phyloP scores from a whole-genome alignment of 2,113 vertebrate species.

The Corythaeola cristata region DNA sequence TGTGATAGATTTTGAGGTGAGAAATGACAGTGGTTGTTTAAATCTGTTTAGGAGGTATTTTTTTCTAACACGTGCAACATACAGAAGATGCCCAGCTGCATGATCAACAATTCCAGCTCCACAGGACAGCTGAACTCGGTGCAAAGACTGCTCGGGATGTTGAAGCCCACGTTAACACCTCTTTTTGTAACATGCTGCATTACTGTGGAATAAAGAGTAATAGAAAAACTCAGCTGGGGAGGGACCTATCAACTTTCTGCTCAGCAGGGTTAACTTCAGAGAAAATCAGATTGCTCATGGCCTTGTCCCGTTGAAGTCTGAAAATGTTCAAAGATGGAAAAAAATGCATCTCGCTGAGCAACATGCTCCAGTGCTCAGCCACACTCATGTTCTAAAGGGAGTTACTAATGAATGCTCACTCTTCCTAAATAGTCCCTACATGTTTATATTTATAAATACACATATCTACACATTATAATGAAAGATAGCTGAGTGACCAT shows the following conservation, averaged over 20 bases:
- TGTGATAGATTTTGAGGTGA: not conserved
- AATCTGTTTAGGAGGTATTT: not conserved
- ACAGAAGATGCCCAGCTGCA: not conserved
- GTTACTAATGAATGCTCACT: not conserved
- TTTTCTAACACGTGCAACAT: not conserved
- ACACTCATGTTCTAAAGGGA: not conserved
- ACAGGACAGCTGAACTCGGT: not conserved
- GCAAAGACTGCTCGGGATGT: not conserved
- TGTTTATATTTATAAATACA: not conserved
- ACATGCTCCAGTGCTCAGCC: not conserved
- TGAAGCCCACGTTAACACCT: fast-evolving
- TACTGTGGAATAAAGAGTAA: not conserved
- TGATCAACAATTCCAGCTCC: not conserved
- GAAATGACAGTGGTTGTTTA: not conserved
- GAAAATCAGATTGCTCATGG: not conserved
- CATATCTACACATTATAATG: not conserved
- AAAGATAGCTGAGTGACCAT: not conserved
- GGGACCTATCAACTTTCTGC: not conserved
- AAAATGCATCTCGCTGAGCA: not conserved
- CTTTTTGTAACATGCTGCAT: not conserved
- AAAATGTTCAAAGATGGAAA: not conserved
- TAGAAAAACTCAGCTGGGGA: not conserved
- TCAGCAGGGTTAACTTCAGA: not conserved
- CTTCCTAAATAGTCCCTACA: not conserved
- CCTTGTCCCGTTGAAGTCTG: not conserved